Conservation (phyloP, 2,797 vertebrate genomes). For the Pseudochirops cupreus region DNA sequence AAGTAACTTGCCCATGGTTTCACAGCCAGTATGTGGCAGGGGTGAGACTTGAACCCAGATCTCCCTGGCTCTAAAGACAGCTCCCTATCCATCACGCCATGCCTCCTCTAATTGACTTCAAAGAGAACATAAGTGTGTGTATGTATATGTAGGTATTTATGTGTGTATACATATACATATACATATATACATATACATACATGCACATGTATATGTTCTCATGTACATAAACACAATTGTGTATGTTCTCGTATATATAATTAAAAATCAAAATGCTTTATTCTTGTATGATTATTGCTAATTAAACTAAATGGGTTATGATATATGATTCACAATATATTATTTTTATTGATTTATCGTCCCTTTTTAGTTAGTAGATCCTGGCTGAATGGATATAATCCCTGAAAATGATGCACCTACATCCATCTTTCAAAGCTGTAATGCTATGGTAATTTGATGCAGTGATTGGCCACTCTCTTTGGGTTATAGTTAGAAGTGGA, state of each 20-base stretch:
- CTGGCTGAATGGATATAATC: not conserved
- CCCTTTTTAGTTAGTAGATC: not conserved
- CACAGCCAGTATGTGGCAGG: not conserved
- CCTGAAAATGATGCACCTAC: not conserved
- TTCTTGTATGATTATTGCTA: not conserved
- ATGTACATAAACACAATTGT: too few species aligned
- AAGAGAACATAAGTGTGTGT: not conserved
- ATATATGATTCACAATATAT: constrained; percentile 41
- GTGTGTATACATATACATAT: too few species aligned
- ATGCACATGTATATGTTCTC: too few species aligned
- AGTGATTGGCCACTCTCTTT: not conserved
- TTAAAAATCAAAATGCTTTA: constrained; percentile 25
- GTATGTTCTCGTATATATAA: not conserved
- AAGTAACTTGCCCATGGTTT: not conserved
- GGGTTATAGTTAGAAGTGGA: not conserved
- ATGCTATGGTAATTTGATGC: constrained; percentile 16
- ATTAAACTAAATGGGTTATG: constrained; percentile 12
- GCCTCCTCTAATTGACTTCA: not conserved
- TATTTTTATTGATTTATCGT: constrained; percentile 14
- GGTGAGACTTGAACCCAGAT: not conserved
- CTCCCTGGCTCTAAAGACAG: not conserved
- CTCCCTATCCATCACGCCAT: not conserved
- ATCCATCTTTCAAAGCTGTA: constrained; percentile 27
- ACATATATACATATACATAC: too few species aligned
- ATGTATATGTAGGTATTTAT: too few species aligned